Base-by-base conservation (phyloP, 2,797 vertebrate species). In the Brotula barbata region DNA sequence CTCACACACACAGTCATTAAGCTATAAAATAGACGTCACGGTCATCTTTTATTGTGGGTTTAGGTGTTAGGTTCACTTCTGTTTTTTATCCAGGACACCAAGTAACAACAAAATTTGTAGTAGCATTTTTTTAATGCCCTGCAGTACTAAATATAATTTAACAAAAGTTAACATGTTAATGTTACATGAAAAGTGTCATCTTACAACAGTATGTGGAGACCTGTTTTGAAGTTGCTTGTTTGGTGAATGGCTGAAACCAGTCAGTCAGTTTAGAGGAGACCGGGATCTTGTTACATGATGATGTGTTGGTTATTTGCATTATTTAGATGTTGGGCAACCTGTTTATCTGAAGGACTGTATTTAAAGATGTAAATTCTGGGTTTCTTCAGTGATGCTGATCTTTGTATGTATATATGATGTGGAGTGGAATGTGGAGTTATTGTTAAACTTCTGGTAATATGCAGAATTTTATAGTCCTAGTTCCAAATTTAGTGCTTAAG, bases 241-340 rank as follows among this genome's bases (percentile, higher is more conserved):
- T 8, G 7, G 21, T 56, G 0, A 37, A 19, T 13, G 22, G 54
- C 21, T 81, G 61, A 69, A 81, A 62, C 58, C 37, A 19, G 28
- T 47, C 31, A 0, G 21, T 22, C 43, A n/a, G 14, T 46, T 28
- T 12, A 43, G 50, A 50, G 43, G 2, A 33, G 36, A 62, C 42
- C 19, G 9, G 12, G 72, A 48, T 83, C 73, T 19, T 36, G 36
- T 85, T 78, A 73, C 71, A 16, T 39, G 14, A 3, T 44, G 58
- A 66, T 62, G 57, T 54, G 54, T 11, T 22, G 16, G 64, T 21
- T 5, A 33, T 59, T 51, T 85, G 53, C 57, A 74, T 85, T 75
- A 81, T 80, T 82, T 74, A 88, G 60, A 68, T 28, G 12, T 15
- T 3, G 7, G 3, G 53, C 20, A 36, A 40, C 1, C 31, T 69